Evolutionary conservation across 2,113 vertebrate genomes (phyloP), one percentile per base, ranked within the genome.

Genomic region (Arothron firmamentum): DNA sequence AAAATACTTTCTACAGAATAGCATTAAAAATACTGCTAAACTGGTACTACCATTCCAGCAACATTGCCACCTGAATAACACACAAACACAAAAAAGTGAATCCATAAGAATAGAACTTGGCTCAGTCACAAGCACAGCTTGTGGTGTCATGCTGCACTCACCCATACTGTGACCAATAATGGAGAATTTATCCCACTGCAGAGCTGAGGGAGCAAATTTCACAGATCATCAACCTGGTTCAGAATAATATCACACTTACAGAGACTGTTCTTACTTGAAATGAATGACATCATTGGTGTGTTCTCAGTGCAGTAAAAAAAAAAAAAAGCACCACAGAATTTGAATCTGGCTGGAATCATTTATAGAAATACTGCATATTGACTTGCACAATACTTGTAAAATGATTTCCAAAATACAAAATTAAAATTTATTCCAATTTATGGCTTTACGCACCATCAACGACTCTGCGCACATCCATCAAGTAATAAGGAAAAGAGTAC

Each of bases 121-220:
- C n/a, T 0, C 1, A 48, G 20, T 0, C 1, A 45, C 17, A 46
- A 28, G 25, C 1, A 43, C 7, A 17, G n/a, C 21, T n/a, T 52
- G 15, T 50, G 53, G n/a, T 46, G 17, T 55, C 16, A 38, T 19
- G 63, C 28, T 52, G 41, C 48, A 77, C 94, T 96, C 89, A 98
- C 95, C 95, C 86, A 97, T 94, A 76, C 96, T 98, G 88, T 97
- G 96, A 72, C 90, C 92, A 59, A 97, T 75, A 70, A 98, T 83
- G 50, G 92, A 92, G 79, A 96, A 95, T 13, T 45, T 90, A 56
- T 76, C 92, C 95, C 93, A 96, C 56, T 92, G 90, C 77, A 97
- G 90, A 73, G 91, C 96, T 97, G 90, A 64, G 88, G 89, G 62
- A 91, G 34, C 85, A 63, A 53, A 88, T 81, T 82, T 82, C 78